phyloP scores from a whole-genome alignment of 2,113 vertebrate species.

The Eudorcas thomsonii region DNA sequence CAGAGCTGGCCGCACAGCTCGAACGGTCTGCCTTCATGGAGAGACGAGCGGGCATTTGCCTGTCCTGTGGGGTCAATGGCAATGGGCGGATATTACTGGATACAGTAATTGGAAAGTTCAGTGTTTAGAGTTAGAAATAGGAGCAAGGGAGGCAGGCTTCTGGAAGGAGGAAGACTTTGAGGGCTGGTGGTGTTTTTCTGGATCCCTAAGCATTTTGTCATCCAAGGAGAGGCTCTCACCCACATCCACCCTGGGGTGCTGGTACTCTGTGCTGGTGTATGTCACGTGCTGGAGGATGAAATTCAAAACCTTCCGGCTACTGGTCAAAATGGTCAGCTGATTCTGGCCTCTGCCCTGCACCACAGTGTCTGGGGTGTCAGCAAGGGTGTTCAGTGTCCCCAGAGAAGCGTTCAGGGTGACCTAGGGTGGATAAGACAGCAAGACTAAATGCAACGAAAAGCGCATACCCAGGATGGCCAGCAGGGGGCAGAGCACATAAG shows the following conservation, averaged over 20 bases:
- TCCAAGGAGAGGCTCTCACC: slow-evolving; percentile 63
- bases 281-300: slow-evolving; percentile 72
- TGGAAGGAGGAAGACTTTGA: neutral
- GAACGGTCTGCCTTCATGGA: neutral
- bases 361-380: slow-evolving; percentile 3
- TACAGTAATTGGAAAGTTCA: neutral
- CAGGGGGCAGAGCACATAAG: neutral
- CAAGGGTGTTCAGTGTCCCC: slow-evolving; percentile 73
- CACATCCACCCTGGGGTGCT: slow-evolving; percentile 68
- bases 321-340: slow-evolving; percentile 68
- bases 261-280: slow-evolving; percentile 81
- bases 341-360: slow-evolving; percentile 72
- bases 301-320: slow-evolving; percentile 66
- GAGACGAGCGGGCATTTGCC: neutral
- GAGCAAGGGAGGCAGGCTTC: neutral
- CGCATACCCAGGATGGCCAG: neutral
- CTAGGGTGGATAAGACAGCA: slow-evolving; percentile 39
- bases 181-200: too few relatives aligned
- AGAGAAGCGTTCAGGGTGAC: slow-evolving; percentile 73
- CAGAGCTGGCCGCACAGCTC: neutral
- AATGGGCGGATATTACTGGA: neutral
- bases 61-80: neutral
- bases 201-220: neutral
- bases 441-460: neutral
- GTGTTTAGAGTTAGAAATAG: neutral